These are phyloP conservation scores for Tragelaphus eurycerus DNA, from an alignment of 2,797 vertebrate genomes.

Conservation along the genomic window DNA sequence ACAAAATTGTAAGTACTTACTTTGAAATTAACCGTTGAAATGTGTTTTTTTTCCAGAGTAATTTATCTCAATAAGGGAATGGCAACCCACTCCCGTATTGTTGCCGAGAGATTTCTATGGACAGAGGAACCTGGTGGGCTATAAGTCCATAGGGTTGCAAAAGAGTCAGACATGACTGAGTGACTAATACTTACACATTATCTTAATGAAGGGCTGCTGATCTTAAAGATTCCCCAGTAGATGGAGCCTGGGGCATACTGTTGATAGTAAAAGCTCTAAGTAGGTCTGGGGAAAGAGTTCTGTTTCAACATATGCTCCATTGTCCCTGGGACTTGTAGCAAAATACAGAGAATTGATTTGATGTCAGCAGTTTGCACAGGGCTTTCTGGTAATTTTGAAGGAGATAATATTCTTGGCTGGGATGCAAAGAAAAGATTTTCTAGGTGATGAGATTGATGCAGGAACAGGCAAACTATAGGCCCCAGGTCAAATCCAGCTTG, in stretches of 20 bases:
- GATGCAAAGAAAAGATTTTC: background rate
- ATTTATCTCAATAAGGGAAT: background rate
- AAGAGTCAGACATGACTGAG: background rate
- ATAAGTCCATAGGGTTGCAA: background rate
- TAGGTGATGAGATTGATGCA: background rate
- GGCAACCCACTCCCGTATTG: background rate
- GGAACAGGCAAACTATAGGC: background rate
- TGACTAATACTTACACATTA: background rate
- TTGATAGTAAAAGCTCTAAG: background rate
- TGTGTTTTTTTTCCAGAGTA: background rate
- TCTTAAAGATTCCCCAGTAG: background rate
- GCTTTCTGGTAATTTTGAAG: background rate
- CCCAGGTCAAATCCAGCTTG: background rate
- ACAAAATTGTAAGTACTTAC: constrained; percentile 94
- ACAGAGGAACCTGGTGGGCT: background rate
- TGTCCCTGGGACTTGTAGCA: background rate
- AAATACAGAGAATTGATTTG: background rate
- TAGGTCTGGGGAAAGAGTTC: background rate
- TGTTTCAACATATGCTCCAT: background rate
- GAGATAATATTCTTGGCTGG: background rate
- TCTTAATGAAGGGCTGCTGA: background rate
- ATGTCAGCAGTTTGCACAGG: background rate
- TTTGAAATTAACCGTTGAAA: background rate
- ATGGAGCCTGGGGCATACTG: background rate
- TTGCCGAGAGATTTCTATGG: background rate